Evolutionary conservation across 2,113 vertebrate species (phyloP), one percentile per base, ranked within the genome.

Genomic region (Picathartes gymnocephalus): DNA sequence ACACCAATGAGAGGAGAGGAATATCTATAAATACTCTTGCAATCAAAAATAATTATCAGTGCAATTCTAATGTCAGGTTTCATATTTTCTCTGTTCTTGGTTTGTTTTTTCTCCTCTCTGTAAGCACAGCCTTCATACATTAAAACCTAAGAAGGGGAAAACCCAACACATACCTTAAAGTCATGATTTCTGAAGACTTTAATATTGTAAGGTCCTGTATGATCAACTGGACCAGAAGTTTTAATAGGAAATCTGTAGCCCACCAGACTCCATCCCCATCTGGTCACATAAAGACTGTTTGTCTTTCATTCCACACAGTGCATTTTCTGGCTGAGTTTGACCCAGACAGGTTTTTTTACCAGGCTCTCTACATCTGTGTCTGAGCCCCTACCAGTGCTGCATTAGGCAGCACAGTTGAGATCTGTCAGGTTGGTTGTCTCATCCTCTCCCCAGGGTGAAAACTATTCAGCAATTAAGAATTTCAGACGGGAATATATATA

Each of bases 161-260:
- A 62, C 11, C n/a, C 16, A 50, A n/a, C 9, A 28, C 4, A 8
- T 23, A 54, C 25, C 3, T 61, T 68, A 28, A 15, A 90, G 20
- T 7, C 83, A 50, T 23, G 6, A 9, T 42, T 92, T 83, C 33
- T 64, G 44, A 54, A 83, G 2, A 37, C 7, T 85, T 81, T 16
- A 11, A 5, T 42, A 17, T 28, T 44, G 11, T 2, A 0, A 50
- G 25, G 35, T 20, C 11, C 4, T 1, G 0, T n/a, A 11, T 15
- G 25, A 71, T 25, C 28, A 82, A 58, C 23, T 11, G 23, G 18
- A 62, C 15, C 51, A 70, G 35, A 57, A 53, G 8, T 60, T 77
- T 20, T 13, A 31, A 31, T 0, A 42, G 15, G 22, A 95, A 79
- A 58, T 9, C 39, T 58, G 56, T 10, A 35, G 16, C 54, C 17